phyloP scores from a whole-genome alignment of 2,113 vertebrate species.

The Collichthys lucidus region DNA sequence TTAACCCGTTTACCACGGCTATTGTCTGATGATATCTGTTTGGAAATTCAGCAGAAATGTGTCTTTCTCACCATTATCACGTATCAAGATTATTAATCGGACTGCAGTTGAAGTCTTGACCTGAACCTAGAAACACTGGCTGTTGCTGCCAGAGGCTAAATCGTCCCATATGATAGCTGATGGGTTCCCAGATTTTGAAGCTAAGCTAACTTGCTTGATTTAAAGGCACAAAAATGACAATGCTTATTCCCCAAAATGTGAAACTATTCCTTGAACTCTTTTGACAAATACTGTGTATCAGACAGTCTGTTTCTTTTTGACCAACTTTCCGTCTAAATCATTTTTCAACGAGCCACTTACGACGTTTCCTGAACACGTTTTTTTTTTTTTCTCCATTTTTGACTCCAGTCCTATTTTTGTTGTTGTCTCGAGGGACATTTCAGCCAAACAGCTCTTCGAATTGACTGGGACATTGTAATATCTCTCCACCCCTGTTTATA shows the following conservation, averaged over 20 bases:
- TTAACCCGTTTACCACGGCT: no score
- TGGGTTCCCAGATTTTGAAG: no score
- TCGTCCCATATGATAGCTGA: no score
- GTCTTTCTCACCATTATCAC: no score
- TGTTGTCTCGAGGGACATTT: slow-evolving; percentile 17
- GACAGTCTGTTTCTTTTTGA: neutral
- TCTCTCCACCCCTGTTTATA: slow-evolving; percentile 32
- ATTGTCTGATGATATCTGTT: no score
- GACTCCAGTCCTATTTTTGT: slow-evolving; percentile 25
- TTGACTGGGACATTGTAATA: slow-evolving; percentile 32
- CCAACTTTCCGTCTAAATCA: neutral
- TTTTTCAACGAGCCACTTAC: neutral
- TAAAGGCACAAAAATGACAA: neutral
- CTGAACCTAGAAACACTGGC: no score
- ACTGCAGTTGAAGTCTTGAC: no score
- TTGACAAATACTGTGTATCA: neutral
- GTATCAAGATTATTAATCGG: no score
- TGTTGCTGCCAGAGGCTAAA: no score
- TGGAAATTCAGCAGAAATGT: no score
- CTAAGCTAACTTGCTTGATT: no score
- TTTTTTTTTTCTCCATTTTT: neutral
- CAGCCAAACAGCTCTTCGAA: slow-evolving; percentile 18
- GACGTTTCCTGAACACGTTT: neutral
- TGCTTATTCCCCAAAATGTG: neutral
- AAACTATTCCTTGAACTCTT: neutral